phyloP scores from a whole-genome alignment of 2,888 invertebrate genomes.

The Elegia similella region DNA sequence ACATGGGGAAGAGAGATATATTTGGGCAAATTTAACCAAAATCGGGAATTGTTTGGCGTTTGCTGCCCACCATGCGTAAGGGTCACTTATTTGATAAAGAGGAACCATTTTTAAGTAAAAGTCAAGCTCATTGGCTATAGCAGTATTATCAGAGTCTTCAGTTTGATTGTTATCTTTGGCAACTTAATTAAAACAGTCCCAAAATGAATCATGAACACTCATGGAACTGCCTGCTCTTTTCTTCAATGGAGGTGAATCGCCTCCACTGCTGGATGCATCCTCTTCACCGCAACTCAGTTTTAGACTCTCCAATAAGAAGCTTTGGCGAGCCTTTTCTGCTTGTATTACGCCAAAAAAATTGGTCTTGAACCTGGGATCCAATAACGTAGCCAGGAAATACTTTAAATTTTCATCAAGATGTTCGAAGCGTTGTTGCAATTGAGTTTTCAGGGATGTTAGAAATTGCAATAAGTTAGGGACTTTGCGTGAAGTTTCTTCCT shows the following conservation, averaged over 20 bases:
- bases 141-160: too few species aligned
- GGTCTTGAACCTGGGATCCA: conserved; percentile 22
- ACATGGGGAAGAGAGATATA: conserved; percentile 17
- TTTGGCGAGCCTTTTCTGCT: conserved; percentile 3
- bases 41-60: conserved; percentile 17
- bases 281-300: too few species aligned
- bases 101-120: conserved; percentile 16
- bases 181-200: conserved; percentile 23
- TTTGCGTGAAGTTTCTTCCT: conserved; percentile 22
- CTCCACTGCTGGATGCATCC: background rate
- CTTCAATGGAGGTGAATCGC: conserved; percentile 4
- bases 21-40: conserved; percentile 21
- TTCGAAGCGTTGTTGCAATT: conserved; percentile 29
- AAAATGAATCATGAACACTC: conserved; percentile 20
- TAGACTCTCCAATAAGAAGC: too few species aligned
- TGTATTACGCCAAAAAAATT: conserved; percentile 10
- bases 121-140: conserved; percentile 21
- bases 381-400: too few species aligned
- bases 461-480: conserved; percentile 21
- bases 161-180: too few species aligned
- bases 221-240: conserved; percentile 13
- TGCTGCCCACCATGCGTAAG: too few species aligned
- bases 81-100: conserved; percentile 19
- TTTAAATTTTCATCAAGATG: too few species aligned
- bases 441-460: conserved; percentile 24